phyloP scores from a whole-genome alignment of 2,888 invertebrate species.

The Clanis bilineata region DNA sequence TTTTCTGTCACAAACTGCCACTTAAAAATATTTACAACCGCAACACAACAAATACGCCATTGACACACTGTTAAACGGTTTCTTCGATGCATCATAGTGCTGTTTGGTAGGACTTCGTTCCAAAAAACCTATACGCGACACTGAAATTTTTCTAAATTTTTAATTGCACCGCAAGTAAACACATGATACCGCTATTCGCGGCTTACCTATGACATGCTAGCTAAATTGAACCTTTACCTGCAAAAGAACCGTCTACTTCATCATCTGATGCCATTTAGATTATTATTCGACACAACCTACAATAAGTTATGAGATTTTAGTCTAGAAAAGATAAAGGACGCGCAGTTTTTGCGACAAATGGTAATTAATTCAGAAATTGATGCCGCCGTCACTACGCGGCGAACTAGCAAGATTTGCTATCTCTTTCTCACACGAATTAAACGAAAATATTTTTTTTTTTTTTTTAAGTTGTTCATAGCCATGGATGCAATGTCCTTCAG shows the following conservation, averaged over 20 bases:
- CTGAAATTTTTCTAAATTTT: slow-evolving; percentile 70
- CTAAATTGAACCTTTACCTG: slow-evolving; percentile 86
- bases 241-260: slow-evolving; percentile 92
- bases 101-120: slow-evolving; percentile 30
- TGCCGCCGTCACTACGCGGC: slow-evolving; percentile 79
- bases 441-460: no score
- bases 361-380: slow-evolving; percentile 83
- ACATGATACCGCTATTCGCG: slow-evolving; percentile 83
- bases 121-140: slow-evolving; percentile 37
- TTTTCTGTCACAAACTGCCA: slow-evolving; percentile 82
- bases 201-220: slow-evolving; percentile 83
- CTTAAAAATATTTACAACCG: slow-evolving; percentile 80
- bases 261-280: slow-evolving; percentile 92
- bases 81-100: slow-evolving; percentile 34
- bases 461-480: no score
- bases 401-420: slow-evolving; percentile 62
- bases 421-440: slow-evolving; percentile 62
- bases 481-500: no score
- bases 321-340: slow-evolving; percentile 79
- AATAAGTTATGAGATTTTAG: slow-evolving; percentile 65
- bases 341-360: slow-evolving; percentile 83
- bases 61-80: slow-evolving; percentile 38
- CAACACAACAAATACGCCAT: slow-evolving; percentile 66
- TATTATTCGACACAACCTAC: slow-evolving; percentile 64
- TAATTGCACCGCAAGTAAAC: slow-evolving; percentile 84